Percentiles rank a stretch among this genome's conserved stretches.
phyloP scores from a whole-genome alignment of 1,140 invertebrate species.

The Trialeurodes vaporariorum region DNA sequence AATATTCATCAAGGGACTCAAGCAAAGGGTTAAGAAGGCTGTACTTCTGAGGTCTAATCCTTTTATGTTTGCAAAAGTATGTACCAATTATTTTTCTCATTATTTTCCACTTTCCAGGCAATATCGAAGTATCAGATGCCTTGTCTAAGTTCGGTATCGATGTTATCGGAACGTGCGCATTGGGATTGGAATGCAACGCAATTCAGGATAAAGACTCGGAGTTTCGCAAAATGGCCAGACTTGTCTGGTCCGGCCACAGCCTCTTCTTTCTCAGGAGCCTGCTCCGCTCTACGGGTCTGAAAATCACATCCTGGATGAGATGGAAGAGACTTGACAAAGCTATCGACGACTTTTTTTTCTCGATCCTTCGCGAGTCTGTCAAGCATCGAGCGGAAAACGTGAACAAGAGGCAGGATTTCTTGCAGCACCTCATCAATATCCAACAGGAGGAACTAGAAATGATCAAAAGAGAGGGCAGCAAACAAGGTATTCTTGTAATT shows the following conservation, averaged over 20 bases:
- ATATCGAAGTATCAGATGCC: too few relatives aligned
- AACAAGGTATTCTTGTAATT: too few relatives aligned
- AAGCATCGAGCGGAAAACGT: background rate
- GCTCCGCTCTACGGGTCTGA: background rate
- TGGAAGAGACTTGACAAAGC: background rate
- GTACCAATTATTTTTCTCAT: too few relatives aligned
- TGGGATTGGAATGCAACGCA: slow-evolving; percentile 46
- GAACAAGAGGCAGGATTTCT: background rate
- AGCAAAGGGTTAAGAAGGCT: too few relatives aligned
- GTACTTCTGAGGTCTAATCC: too few relatives aligned
- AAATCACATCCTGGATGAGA: background rate
- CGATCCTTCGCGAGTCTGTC: background rate
- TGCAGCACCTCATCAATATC: background rate
- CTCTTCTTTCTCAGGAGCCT: background rate
- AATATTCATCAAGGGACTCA: too few relatives aligned
- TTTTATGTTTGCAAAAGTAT: too few relatives aligned
- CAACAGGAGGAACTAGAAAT: background rate
- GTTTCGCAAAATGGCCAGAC: slow-evolving; percentile 34
- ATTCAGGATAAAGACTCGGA: slow-evolving; percentile 40
- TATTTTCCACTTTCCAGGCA: too few relatives aligned
- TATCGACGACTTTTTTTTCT: background rate
- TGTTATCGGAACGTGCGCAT: slow-evolving; percentile 47
- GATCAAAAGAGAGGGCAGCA: background rate
- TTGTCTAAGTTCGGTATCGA: slow-evolving; percentile 48
- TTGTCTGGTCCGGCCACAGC: slow-evolving; percentile 19